These are phyloP conservation scores for Odontamblyopus rebecca DNA, from an alignment of 2,797 vertebrate species.

Conservation along the genomic window DNA sequence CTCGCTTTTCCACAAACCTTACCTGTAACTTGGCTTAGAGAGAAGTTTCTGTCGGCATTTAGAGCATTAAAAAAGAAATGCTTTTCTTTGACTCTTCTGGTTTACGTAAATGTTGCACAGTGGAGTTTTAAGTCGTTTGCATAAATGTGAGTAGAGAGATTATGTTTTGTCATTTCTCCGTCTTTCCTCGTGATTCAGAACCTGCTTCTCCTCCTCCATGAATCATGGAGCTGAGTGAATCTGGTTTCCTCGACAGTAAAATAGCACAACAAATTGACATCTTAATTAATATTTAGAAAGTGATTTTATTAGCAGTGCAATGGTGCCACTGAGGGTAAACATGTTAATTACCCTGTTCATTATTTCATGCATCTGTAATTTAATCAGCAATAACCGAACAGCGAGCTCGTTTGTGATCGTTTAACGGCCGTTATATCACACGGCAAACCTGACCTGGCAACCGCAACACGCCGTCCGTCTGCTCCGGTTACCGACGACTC, in stretches of 20 bases:
- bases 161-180: too few relatives aligned
- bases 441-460: not conserved
- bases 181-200: too few relatives aligned
- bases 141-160: not conserved
- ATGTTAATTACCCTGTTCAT: constrained; percentile 25
- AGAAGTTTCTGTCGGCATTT: not conserved
- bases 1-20: not conserved
- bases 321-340: constrained; percentile 27
- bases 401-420: constrained; percentile 19
- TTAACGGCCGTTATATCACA: not conserved
- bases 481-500: not conserved
- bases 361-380: constrained; percentile 35
- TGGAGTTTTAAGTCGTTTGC: not conserved
- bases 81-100: not conserved
- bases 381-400: constrained; percentile 33
- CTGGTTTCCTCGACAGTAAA: constrained; percentile 9
- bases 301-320: constrained; percentile 35
- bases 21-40: not conserved
- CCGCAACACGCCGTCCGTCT: not conserved
- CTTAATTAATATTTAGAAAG: constrained; percentile 27
- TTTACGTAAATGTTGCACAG: not conserved
- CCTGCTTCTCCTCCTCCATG: not conserved
- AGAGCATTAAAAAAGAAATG: not conserved
- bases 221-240: not conserved
- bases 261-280: not conserved